phyloP scores from a whole-genome alignment of 2,888 invertebrate species.

The Sinelater perroti region DNA sequence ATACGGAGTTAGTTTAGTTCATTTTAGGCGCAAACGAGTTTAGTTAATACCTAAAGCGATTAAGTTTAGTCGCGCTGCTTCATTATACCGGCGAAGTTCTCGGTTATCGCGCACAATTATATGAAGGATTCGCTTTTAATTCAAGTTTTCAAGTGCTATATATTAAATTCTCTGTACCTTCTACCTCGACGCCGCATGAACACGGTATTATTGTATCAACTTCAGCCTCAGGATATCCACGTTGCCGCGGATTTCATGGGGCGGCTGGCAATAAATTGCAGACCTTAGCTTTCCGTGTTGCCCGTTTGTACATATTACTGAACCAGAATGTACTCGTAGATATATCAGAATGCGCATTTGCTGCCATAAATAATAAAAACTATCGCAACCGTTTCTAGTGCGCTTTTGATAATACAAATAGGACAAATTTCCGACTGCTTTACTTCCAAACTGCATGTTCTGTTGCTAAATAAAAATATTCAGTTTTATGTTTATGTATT shows the following conservation, averaged over 20 bases:
- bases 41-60: slow-evolving; percentile 24
- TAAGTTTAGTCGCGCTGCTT: slow-evolving; percentile 22
- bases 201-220: slow-evolving; percentile 28
- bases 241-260: slow-evolving; percentile 25
- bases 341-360: slow-evolving; percentile 11
- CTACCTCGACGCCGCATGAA: slow-evolving; percentile 25
- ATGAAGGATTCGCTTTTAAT: slow-evolving; percentile 29
- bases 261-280: slow-evolving; percentile 23
- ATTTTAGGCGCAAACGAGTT: slow-evolving; percentile 18
- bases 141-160: slow-evolving; percentile 30
- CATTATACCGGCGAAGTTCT: slow-evolving; percentile 21
- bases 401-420: too few species aligned
- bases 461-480: too few species aligned
- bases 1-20: slow-evolving; percentile 19
- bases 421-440: too few species aligned
- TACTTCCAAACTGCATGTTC: too few species aligned
- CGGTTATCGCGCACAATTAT: slow-evolving; percentile 29
- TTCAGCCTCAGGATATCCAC: slow-evolving; percentile 22
- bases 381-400: too few species aligned
- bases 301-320: slow-evolving; percentile 10
- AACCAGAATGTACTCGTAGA: slow-evolving; percentile 21
- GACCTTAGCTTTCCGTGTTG: slow-evolving; percentile 21
- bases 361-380: slow-evolving; percentile 18
- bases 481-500: too few species aligned
- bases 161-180: slow-evolving; percentile 27